Evolutionary conservation across 2,888 invertebrate species (phyloP).

Genomic region (Leucoma salicis): DNA sequence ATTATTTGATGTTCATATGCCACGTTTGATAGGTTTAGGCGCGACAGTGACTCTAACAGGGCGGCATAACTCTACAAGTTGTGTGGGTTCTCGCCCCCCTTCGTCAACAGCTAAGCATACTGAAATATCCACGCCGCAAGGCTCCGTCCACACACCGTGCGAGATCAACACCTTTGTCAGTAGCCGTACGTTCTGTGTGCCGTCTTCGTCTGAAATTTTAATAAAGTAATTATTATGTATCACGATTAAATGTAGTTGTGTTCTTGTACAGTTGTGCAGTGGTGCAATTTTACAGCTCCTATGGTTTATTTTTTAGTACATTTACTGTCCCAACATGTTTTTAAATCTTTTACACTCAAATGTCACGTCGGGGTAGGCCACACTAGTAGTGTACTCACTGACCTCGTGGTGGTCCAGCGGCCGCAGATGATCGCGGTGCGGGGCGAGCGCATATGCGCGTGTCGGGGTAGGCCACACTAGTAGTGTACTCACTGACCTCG

Average conservation of each 20-base stretch:
- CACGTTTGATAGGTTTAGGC: slow-evolving; percentile 93
- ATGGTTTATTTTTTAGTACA: no score
- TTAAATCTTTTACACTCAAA: no score
- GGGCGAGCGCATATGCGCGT: neutral
- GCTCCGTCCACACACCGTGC: slow-evolving; percentile 96
- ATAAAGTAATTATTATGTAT: neutral
- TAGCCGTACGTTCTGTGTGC: slow-evolving; percentile 85
- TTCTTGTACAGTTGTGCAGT: no score
- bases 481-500: slow-evolving; percentile 48
- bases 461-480: no score
- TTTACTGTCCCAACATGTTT: no score
- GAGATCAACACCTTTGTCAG: slow-evolving; percentile 94
- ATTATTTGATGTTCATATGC: slow-evolving; percentile 70
- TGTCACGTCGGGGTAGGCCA: no score
- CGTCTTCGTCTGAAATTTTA: slow-evolving; percentile 68
- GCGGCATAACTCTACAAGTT: slow-evolving; percentile 89
- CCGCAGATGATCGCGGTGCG: neutral
- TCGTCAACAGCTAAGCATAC: slow-evolving; percentile 89
- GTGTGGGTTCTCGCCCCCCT: slow-evolving; percentile 63
- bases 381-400: no score
- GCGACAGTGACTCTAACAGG: slow-evolving; percentile 93
- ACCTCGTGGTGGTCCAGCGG: neutral
- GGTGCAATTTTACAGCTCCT: no score
- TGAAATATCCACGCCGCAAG: slow-evolving; percentile 93
- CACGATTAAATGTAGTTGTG: no score